Evolutionary conservation across 2,888 invertebrate species (phyloP), one percentile per base, ranked within the genome.

Genomic region (Cactoblastis cactorum): DNA sequence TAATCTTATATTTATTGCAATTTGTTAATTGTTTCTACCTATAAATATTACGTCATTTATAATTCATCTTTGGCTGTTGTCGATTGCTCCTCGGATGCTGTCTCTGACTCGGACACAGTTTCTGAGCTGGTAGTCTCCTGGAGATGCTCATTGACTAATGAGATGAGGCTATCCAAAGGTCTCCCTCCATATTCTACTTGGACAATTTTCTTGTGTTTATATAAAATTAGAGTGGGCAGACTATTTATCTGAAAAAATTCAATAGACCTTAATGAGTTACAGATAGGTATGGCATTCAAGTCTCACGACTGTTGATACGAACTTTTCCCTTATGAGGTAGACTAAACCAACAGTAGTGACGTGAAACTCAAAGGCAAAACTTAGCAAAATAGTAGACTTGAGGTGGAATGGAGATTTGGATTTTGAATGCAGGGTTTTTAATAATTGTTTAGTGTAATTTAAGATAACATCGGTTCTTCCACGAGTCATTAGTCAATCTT

Each of bases 201-300:
- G 1, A 87, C 79, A 9, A 87, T 74, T 56, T 92, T 90, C 49
- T 96, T 96, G 61, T 95, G 91, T 70, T 93, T 94, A 77, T 96
- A 97, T 15, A 97, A 83, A 59, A 94, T 93, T 17, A 97, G 79
- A 0, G 96, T 94, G 3, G 97, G 97, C 63, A 96, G 95, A 1
- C 96, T 95, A 63, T 94, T 94, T 52, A 97, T 94, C 93, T 93
- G 74, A 50, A 82, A 74, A n/a, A n/a, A n/a, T n/a, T n/a, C n/a
- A n/a, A n/a, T n/a, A n/a, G n/a, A n/a, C n/a, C n/a, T n/a, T n/a
- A n/a, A n/a, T n/a, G n/a, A n/a, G n/a, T n/a, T n/a, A n/a, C n/a
- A n/a, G n/a, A n/a, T n/a, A n/a, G n/a, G n/a, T n/a, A n/a, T n/a
- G n/a, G n/a, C n/a, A n/a, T n/a, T n/a, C n/a, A n/a, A n/a, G n/a